Conservation (phyloP, 2,113 vertebrate genomes). For the Drymodes brunneopygia region DNA sequence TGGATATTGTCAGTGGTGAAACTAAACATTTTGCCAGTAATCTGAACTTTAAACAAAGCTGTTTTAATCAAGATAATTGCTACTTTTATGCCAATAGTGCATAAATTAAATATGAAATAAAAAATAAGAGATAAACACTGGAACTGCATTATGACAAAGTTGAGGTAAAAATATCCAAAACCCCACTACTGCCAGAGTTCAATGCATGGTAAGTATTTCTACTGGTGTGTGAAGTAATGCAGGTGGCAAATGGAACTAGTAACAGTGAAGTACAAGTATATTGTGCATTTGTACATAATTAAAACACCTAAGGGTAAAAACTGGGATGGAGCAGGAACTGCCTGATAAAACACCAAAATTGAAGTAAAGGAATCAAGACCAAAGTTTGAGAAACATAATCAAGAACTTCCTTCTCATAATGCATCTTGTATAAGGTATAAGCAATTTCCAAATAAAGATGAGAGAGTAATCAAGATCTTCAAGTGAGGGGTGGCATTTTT, state of each 20-base stretch:
- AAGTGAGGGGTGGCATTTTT: neutral
- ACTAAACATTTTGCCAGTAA: conserved; percentile 2
- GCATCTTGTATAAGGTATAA: neutral
- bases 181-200: neutral
- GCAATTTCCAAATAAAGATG: neutral
- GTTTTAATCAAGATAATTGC: conserved; percentile 28
- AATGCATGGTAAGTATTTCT: neutral
- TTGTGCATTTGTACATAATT: neutral
- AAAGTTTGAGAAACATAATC: neutral
- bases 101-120: neutral
- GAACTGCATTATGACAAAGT: neutral
- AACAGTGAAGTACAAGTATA: neutral
- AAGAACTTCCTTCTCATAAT: neutral
- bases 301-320: neutral
- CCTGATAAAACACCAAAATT: neutral
- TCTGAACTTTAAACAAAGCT: conserved; percentile 32
- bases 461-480: neutral
- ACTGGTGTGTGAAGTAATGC: neutral
- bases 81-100: neutral
- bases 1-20: neutral
- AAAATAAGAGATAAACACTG: neutral
- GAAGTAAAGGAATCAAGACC: neutral
- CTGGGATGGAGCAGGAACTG: neutral
- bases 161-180: neutral
- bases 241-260: neutral